Conservation (phyloP, 2,888 invertebrate species). For the Formica aserva region DNA sequence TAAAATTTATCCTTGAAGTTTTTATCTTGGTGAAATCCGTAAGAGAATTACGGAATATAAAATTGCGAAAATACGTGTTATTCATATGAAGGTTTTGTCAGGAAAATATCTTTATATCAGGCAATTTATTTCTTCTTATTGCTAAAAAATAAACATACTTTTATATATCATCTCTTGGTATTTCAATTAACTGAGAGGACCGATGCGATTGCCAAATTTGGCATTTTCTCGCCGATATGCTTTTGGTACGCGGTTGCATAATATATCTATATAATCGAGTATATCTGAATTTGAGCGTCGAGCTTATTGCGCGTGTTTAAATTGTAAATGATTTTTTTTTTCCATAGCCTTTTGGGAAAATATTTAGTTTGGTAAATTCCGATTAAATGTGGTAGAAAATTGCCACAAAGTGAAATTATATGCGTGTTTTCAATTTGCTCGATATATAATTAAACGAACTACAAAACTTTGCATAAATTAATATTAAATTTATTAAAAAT, state of each 20-base stretch:
- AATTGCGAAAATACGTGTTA: constrained; percentile 5
- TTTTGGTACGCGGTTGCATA: constrained; percentile 36
- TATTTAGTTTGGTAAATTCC: not conserved
- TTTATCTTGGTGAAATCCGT: not conserved
- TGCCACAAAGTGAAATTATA: not conserved
- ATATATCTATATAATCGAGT: constrained; percentile 34
- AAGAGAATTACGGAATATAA: not conserved
- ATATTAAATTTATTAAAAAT: constrained; percentile 8
- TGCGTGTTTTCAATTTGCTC: not conserved
- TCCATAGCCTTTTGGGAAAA: not conserved
- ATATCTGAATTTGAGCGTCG: not conserved
- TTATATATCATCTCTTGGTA: not conserved
- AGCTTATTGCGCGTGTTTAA: not conserved
- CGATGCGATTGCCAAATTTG: constrained; percentile 71
- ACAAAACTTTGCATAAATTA: not conserved
- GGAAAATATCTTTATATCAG: not conserved
- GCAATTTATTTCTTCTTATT: constrained; percentile 29
- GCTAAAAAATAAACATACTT: constrained; percentile 24
- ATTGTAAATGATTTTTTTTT: constrained; percentile 3
- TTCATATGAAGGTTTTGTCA: not conserved
- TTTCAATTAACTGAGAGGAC: constrained; percentile 48
- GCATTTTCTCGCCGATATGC: constrained; percentile 50
- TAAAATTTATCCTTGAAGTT: not conserved
- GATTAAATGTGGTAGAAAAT: not conserved
- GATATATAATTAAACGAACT: not conserved